Percentiles rank a stretch among this genome's conserved stretches.
phyloP scores from a whole-genome alignment of 2,797 vertebrate species.

The Lycodopsis pacificus region DNA sequence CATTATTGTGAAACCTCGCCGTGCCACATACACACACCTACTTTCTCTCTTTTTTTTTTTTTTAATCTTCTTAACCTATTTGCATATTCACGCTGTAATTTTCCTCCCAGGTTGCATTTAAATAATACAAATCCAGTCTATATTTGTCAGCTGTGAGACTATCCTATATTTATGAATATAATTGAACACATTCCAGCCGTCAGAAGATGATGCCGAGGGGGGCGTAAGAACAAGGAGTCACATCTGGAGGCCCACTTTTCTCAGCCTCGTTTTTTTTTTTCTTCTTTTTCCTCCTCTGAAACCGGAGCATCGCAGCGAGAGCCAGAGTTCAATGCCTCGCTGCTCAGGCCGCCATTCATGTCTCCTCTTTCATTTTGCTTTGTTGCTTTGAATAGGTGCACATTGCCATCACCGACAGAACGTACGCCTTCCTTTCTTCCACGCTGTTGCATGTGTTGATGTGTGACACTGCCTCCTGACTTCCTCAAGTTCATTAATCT shows the following conservation, averaged over 20 bases:
- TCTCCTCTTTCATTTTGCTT: constrained; percentile 29
- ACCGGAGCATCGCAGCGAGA: constrained; percentile 43
- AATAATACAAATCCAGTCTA: constrained; percentile 87
- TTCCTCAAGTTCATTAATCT: constrained; percentile 47
- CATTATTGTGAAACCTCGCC: constrained; percentile 47
- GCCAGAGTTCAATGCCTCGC: constrained; percentile 34
- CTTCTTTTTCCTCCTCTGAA: constrained; percentile 66
- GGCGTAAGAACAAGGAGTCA: constrained; percentile 78
- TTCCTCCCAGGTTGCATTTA: constrained; percentile 84
- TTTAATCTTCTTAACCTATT: constrained; percentile 85
- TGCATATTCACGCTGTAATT: constrained; percentile 83
- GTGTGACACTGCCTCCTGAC: constrained; percentile 3
- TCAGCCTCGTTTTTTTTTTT: constrained; percentile 72
- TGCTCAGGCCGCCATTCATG: constrained; percentile 27
- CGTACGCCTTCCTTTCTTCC: background rate
- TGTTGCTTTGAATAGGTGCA: constrained; percentile 23
- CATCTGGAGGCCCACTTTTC: constrained; percentile 85
- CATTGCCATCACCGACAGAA: constrained; percentile 10
- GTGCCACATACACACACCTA: constrained; percentile 56
- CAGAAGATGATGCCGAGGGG: constrained; percentile 82
- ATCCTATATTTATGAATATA: constrained; percentile 85
- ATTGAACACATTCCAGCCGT: constrained; percentile 84
- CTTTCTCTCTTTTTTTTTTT: constrained; percentile 32
- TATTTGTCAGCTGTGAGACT: constrained; percentile 83
- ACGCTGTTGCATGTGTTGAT: constrained; percentile 1